Conservation (phyloP, 2,797 vertebrate species). For the Cirrhinus mrigala region DNA sequence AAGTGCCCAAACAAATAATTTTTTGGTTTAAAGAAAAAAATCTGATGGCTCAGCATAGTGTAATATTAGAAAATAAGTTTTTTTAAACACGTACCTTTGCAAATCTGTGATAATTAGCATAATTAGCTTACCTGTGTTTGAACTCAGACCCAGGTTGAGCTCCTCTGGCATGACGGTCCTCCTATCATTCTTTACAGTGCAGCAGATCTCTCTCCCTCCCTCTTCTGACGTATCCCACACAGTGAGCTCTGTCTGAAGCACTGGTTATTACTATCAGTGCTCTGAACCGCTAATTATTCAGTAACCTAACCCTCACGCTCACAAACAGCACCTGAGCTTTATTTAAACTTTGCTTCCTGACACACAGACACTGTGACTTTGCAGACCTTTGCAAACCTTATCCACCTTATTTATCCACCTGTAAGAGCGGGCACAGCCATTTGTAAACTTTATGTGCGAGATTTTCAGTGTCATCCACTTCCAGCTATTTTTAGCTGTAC, state of each 20-base stretch:
- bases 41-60: background rate
- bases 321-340: slow-evolving; percentile 32
- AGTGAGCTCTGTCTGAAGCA: slow-evolving; percentile 4
- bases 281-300: slow-evolving; percentile 26
- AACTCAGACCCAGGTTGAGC: background rate
- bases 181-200: background rate
- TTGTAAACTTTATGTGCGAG: too few species aligned
- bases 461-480: too few species aligned
- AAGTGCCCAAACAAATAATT: background rate
- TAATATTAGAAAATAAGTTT: too few species aligned
- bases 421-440: too few species aligned
- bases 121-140: background rate
- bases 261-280: slow-evolving; percentile 19
- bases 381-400: background rate
- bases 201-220: background rate
- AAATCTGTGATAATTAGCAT: background rate
- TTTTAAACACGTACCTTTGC: background rate
- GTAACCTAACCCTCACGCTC: background rate
- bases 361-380: background rate
- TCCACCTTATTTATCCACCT: too few species aligned
- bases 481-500: too few species aligned
- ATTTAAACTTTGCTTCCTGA: slow-evolving; percentile 20
- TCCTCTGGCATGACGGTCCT: background rate
- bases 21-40: background rate
- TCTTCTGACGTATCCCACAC: slow-evolving; percentile 4